Base-by-base conservation (phyloP, 2,797 vertebrate genomes). In the Chloroceryle inda region DNA sequence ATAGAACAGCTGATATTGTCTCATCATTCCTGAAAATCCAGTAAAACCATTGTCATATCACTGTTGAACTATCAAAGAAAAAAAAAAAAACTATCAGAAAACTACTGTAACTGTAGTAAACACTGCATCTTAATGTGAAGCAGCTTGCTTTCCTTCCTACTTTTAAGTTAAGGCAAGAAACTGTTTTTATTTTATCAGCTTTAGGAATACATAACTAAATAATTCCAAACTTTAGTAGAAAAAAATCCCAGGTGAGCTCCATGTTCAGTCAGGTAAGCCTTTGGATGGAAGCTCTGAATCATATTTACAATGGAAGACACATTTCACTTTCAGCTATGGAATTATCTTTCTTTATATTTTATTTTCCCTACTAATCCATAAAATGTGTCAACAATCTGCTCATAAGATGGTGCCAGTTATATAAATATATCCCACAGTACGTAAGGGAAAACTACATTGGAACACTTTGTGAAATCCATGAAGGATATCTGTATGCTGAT, bases 321-420 rank as follows among this genome's bases (percentile, higher is more conserved):
- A 44, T 49, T 89, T 85, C 35, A 73, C 2, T 73, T 69, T 87
- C 38, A 62, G 22, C 52, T 47, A 24, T 45, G 24, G 27, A 64
- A 72, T 52, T 72, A 21, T 12, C 20, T 27, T 78, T 83, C 31
- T 75, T 13, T 12, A 10, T 33, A 58, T 84, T 94, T 96, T 95
- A 74, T 92, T 95, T 96, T 50, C 86, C 74, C 82, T 96, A 92
- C 71, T 82, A 80, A 92, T 93, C 42, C 78, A 95, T 96, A 96
- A 97, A 97, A 96, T 7, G 3, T 81, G 63, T 86, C 92, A 95
- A 91, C 74, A 88, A 94, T 81, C 82, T 92, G 86, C 64, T 85
- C 73, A 73, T 83, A 94, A 97, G 61, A 91, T 64, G 18, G 35
- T 95, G 80, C 72, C 89, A 94, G 76, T 89, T 92, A 83, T 62